Percentiles rank a stretch among this genome's conserved stretches.
These are phyloP conservation scores for Spialia ferax DNA, from an alignment of 2,888 invertebrate genomes.

Conservation along the genomic window DNA sequence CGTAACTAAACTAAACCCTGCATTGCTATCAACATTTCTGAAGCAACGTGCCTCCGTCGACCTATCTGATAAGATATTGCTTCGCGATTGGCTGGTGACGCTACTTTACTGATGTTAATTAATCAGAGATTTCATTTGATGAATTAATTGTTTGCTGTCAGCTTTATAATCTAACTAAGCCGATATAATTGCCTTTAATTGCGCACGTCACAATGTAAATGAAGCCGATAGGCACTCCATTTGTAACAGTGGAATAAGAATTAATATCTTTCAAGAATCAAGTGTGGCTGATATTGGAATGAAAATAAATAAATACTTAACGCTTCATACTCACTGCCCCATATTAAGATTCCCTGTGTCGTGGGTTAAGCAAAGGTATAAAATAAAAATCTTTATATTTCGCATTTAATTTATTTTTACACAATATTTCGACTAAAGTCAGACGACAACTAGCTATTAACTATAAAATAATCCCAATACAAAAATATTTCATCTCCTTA, in stretches of 20 bases:
- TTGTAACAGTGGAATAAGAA: no score
- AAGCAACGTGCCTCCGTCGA: slow-evolving; percentile 8
- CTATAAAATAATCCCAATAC: slow-evolving; percentile 82
- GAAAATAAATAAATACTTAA: no score
- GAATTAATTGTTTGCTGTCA: background rate
- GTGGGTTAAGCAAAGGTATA: no score
- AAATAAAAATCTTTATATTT: slow-evolving; percentile 43
- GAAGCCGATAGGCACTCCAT: no score
- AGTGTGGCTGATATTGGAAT: no score
- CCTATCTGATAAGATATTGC: slow-evolving; percentile 30
- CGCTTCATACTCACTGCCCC: no score
- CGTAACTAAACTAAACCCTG: background rate
- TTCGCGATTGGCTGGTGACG: slow-evolving; percentile 13
- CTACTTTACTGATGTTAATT: slow-evolving; percentile 14
- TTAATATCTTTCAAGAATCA: no score
- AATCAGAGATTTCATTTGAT: slow-evolving; percentile 18
- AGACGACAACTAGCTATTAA: slow-evolving; percentile 68
- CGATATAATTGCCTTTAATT: background rate
- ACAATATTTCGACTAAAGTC: slow-evolving; percentile 81
- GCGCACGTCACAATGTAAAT: background rate
- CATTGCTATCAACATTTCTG: background rate
- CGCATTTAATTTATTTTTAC: slow-evolving; percentile 80
- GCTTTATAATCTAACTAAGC: background rate
- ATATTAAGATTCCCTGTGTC: no score
- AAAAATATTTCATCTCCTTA: slow-evolving; percentile 85